Evolutionary conservation across 2,888 invertebrate genomes (phyloP).

Genomic region (Phortica magna): DNA sequence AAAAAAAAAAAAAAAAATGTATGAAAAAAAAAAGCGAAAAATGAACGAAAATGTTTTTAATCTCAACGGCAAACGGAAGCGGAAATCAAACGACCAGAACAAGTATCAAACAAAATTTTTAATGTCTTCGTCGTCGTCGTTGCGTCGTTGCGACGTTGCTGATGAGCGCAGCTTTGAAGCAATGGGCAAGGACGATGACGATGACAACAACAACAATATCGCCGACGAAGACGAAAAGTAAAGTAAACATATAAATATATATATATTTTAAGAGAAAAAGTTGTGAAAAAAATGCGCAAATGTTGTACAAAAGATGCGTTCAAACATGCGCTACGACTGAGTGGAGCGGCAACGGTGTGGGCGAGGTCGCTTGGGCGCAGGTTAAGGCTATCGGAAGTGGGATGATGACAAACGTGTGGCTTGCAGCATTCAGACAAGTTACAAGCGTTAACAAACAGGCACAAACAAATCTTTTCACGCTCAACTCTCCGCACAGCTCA

Average conservation of each 20-base stretch:
- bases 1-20: conserved; percentile 47
- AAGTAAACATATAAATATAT: conserved; percentile 39
- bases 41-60: conserved; percentile 66
- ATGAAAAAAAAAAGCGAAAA: conserved; percentile 56
- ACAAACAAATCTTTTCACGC: conserved; percentile 61
- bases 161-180: neutral
- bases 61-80: conserved; percentile 73
- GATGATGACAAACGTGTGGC: conserved; percentile 34
- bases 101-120: conserved; percentile 64
- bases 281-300: conserved; percentile 23
- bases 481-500: conserved; percentile 14
- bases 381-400: neutral
- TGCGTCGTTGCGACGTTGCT: neutral
- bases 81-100: conserved; percentile 60
- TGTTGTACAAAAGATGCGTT: conserved; percentile 11
- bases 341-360: conserved; percentile 21
- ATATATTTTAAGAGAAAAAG: neutral
- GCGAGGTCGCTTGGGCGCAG: conserved; percentile 6
- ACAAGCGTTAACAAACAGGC: conserved; percentile 64
- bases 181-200: neutral
- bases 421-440: conserved; percentile 35
- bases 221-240: conserved; percentile 23
- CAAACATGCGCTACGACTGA: conserved; percentile 35
- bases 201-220: neutral
- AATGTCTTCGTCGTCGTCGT: conserved; percentile 65